These are phyloP conservation scores for Lithophane semibrunnea DNA, from an alignment of 2,888 invertebrate genomes.

Conservation along the genomic window DNA sequence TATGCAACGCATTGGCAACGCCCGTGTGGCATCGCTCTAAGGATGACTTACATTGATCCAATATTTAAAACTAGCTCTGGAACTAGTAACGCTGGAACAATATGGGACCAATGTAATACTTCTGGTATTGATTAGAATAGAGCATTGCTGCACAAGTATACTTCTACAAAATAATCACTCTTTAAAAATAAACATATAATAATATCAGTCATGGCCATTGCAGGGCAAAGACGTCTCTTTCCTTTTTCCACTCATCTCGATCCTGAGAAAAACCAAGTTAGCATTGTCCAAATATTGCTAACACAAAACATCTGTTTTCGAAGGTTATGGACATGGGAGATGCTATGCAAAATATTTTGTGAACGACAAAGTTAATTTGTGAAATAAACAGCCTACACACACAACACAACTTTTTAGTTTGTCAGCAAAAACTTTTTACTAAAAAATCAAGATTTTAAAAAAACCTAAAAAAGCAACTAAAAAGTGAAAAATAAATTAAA, in stretches of 20 bases:
- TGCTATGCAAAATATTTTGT: neutral
- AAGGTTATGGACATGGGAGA: constrained; percentile 1
- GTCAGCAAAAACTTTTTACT: neutral
- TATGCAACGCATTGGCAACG: too few species aligned
- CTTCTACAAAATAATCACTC: neutral
- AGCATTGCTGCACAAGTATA: neutral
- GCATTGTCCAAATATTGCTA: neutral
- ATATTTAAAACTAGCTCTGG: neutral
- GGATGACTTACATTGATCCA: neutral
- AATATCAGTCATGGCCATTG: too few species aligned
- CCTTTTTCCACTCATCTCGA: too few species aligned
- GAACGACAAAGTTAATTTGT: constrained; percentile 3
- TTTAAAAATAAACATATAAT: neutral
- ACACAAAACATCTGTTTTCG: constrained; percentile 8
- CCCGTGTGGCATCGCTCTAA: too few species aligned
- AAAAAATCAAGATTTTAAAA: neutral
- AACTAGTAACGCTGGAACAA: neutral
- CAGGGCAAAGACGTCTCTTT: too few species aligned
- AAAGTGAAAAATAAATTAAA: too few species aligned
- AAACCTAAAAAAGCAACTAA: neutral
- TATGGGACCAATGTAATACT: neutral
- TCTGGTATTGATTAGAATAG: neutral
- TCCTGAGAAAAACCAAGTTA: too few species aligned
- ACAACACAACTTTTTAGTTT: neutral
- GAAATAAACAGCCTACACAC: neutral